These are phyloP conservation scores for Scalopus aquaticus DNA, from an alignment of 2,113 vertebrate species.

Conservation along the genomic window DNA sequence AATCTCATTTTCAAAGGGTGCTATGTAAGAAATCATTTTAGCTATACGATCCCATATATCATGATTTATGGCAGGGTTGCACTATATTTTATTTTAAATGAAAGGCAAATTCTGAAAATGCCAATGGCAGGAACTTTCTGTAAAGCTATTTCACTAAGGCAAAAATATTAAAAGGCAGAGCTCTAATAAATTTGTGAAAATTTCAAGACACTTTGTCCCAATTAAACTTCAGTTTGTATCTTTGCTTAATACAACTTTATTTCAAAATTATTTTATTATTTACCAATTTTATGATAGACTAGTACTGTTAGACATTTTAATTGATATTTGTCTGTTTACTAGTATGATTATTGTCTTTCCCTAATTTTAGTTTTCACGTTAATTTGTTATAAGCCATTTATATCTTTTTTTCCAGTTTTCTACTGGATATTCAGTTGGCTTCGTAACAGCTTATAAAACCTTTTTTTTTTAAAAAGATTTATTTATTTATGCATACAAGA, in stretches of 20 bases:
- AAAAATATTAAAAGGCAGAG: not conserved
- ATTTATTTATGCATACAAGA: too few species aligned
- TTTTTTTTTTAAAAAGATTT: too few species aligned
- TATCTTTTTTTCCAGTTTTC: not conserved
- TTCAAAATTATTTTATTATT: not conserved
- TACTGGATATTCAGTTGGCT: not conserved
- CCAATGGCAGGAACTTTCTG: not conserved
- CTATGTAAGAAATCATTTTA: not conserved
- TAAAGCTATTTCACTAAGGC: not conserved
- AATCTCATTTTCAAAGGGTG: not conserved
- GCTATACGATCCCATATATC: not conserved
- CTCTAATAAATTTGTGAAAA: not conserved
- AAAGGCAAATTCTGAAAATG: slow-evolving; percentile 10
- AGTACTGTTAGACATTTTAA: not conserved
- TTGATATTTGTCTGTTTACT: not conserved
- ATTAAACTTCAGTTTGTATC: not conserved
- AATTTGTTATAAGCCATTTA: not conserved
- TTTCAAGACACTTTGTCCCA: not conserved
- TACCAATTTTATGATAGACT: slow-evolving; percentile 7
- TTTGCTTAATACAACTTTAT: not conserved
- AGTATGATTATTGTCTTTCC: not conserved
- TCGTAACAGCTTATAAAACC: not conserved
- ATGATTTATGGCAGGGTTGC: not conserved
- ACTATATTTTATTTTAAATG: not conserved
- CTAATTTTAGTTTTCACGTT: not conserved